phyloP scores from a whole-genome alignment of 2,113 vertebrate genomes.

The human region DNA sequence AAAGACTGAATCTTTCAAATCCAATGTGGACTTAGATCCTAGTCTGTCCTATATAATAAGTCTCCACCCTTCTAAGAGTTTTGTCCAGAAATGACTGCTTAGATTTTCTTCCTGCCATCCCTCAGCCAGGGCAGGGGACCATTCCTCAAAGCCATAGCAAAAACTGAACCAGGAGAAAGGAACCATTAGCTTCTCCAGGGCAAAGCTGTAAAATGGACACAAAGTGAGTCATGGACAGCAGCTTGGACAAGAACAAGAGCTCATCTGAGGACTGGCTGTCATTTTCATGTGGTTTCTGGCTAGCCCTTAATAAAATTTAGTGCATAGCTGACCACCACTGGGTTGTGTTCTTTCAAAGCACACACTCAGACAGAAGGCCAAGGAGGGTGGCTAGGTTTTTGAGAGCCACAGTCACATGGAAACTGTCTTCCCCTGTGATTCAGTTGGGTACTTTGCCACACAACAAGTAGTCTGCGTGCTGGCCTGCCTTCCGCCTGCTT shows the following conservation, averaged over 20 bases:
- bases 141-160: neutral
- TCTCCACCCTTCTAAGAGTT: neutral
- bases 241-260: neutral
- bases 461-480: neutral
- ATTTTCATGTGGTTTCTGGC: slow-evolving; percentile 20
- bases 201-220: neutral
- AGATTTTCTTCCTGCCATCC: neutral
- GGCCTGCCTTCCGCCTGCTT: accelerated
- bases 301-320: neutral
- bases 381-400: neutral
- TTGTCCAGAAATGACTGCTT: neutral
- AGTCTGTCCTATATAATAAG: neutral
- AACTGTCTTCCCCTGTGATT: accelerated
- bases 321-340: neutral
- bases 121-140: neutral
- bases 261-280: neutral
- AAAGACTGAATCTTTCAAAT: neutral
- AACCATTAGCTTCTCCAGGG: neutral
- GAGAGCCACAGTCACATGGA: neutral
- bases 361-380: neutral
- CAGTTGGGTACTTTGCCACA: neutral
- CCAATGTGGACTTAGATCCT: neutral
- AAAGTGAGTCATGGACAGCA: neutral
- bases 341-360: slow-evolving; percentile 24
- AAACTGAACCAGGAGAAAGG: neutral